phyloP scores from a whole-genome alignment of 2,888 invertebrate genomes.

The Formica aserva region DNA sequence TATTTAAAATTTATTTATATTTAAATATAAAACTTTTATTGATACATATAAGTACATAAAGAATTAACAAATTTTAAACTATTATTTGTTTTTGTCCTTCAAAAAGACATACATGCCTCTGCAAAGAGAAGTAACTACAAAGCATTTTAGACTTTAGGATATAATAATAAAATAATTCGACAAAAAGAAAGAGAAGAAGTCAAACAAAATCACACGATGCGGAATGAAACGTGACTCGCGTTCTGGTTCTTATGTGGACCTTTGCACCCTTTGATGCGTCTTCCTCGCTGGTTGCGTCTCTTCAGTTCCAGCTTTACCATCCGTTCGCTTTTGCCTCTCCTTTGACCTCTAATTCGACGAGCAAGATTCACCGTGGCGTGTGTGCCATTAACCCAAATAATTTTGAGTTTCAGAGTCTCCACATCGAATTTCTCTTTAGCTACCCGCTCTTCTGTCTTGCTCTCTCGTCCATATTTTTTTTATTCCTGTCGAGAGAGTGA shows the following conservation, averaged over 20 bases:
- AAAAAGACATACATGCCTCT: background rate
- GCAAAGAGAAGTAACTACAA: background rate
- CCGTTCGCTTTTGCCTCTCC: constrained; percentile 56
- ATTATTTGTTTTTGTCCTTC: background rate
- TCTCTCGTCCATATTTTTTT: constrained; percentile 19
- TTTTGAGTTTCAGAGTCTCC: constrained; percentile 55
- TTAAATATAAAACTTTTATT: background rate
- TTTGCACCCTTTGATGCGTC: constrained; percentile 45
- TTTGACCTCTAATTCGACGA: constrained; percentile 65
- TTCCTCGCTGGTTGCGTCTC: constrained; percentile 24
- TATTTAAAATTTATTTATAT: too few species aligned
- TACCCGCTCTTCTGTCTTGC: constrained; percentile 14
- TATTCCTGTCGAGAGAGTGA: background rate
- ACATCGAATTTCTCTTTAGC: constrained; percentile 51
- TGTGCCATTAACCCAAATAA: constrained; percentile 77
- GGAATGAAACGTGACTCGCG: constrained; percentile 49
- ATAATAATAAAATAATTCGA: constrained; percentile 21
- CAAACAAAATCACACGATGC: constrained; percentile 42
- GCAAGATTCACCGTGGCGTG: constrained; percentile 59
- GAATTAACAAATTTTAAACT: background rate
- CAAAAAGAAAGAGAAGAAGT: constrained; percentile 8
- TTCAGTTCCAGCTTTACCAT: constrained; percentile 56
- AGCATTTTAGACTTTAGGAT: background rate
- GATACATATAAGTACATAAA: background rate
- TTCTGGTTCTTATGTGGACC: constrained; percentile 41